Percentiles rank a stretch among this genome's conserved stretches.
Evolutionary conservation across 2,888 invertebrate species (phyloP).

Genomic region (Platycnemis pennipes): DNA sequence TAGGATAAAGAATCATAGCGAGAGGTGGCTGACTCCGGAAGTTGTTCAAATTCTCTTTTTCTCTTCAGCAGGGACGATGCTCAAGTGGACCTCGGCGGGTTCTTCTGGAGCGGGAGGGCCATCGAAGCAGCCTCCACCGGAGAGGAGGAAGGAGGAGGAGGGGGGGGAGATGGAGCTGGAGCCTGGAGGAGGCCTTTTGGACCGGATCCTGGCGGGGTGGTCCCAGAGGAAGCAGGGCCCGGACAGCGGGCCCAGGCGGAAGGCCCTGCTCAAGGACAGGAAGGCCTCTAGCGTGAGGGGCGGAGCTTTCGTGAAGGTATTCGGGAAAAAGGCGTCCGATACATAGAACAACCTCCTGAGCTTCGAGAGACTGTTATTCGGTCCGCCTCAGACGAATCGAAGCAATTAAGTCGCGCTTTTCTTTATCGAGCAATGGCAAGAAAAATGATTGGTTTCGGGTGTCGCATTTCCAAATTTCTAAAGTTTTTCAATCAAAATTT

Average conservation of each 20-base stretch:
- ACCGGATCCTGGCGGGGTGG: slow-evolving; percentile 57
- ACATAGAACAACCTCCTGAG: too few species aligned
- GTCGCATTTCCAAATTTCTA: too few species aligned
- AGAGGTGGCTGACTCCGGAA: too few species aligned
- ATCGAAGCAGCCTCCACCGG: background rate
- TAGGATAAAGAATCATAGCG: too few species aligned
- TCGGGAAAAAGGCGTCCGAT: too few species aligned
- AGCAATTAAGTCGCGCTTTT: too few species aligned
- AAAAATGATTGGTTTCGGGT: too few species aligned
- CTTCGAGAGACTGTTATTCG: too few species aligned
- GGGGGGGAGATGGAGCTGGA: slow-evolving; percentile 33
- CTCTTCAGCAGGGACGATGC: slow-evolving; percentile 44
- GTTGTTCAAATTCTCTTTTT: background rate
- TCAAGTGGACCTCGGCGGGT: slow-evolving; percentile 59
- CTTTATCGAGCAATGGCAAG: too few species aligned
- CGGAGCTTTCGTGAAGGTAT: slow-evolving; percentile 28
- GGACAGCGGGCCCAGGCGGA: slow-evolving; percentile 38
- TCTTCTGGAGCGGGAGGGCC: slow-evolving; percentile 23
- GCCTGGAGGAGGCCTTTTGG: slow-evolving; percentile 33
- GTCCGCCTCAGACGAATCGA: too few species aligned
- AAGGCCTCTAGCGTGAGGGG: slow-evolving; percentile 28
- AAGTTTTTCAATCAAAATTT: too few species aligned
- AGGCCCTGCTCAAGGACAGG: slow-evolving; percentile 33
- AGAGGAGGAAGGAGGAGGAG: background rate
- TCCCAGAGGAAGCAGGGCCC: slow-evolving; percentile 42